These are phyloP conservation scores for Cosmorhoe ocellata DNA, from an alignment of 2,888 invertebrate genomes.

Conservation along the genomic window DNA sequence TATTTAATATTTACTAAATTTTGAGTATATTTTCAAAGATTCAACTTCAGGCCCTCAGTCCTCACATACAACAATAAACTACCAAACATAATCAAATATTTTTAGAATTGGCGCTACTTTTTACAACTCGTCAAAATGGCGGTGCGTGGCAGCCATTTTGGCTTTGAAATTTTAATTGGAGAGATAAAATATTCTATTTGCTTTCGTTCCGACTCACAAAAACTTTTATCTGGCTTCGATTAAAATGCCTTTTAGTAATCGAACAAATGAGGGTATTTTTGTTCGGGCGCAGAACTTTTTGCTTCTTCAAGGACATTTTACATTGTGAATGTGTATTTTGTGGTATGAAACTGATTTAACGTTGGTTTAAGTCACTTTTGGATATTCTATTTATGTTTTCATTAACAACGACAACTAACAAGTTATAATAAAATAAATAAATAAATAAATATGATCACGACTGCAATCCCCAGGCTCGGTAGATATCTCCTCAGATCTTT, in stretches of 20 bases:
- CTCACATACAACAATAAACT: too few relatives aligned
- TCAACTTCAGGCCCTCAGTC: too few relatives aligned
- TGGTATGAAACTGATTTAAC: neutral
- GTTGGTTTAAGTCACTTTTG: too few relatives aligned
- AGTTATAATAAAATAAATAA: too few relatives aligned
- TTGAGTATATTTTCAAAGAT: too few relatives aligned
- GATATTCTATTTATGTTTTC: too few relatives aligned
- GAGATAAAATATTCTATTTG: conserved; percentile 66
- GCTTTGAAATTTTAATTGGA: conserved; percentile 77
- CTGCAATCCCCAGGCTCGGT: too few relatives aligned
- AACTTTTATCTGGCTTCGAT: conserved; percentile 42
- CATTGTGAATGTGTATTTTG: conserved; percentile 40
- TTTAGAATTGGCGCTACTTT: conserved; percentile 36
- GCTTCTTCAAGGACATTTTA: conserved; percentile 54
- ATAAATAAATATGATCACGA: too few relatives aligned
- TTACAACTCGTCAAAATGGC: conserved; percentile 64
- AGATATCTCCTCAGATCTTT: too few relatives aligned
- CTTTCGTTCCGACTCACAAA: conserved; percentile 48
- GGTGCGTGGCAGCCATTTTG: conserved; percentile 71
- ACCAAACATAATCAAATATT: conserved; percentile 19
- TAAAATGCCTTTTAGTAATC: conserved; percentile 45
- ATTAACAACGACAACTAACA: too few relatives aligned
- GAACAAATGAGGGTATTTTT: conserved; percentile 41
- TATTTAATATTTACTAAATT: too few relatives aligned
- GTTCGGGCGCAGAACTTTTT: conserved; percentile 35